A percentile compares a stretch with the other conserved stretches of the same genome.
phyloP scores from a whole-genome alignment of 2,888 invertebrate species.

The Yponomeuta malinellus region DNA sequence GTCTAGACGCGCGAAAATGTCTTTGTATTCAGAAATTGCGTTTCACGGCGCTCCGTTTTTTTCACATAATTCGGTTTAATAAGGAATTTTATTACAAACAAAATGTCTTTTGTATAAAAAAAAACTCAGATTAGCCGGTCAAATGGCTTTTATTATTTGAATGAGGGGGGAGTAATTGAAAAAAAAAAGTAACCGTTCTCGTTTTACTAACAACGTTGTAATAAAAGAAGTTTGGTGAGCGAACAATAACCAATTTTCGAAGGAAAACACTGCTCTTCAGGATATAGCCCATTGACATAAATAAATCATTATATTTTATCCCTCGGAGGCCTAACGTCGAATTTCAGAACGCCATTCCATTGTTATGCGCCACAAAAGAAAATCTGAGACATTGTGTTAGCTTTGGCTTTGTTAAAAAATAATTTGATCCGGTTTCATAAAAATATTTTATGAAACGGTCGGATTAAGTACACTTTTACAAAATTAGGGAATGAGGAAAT shows the following conservation, averaged over 20 bases:
- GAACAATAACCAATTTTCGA: constrained; percentile 72
- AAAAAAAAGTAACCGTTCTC: constrained; percentile 49
- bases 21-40: constrained; percentile 50
- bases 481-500: too few relatives aligned
- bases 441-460: constrained; percentile 24
- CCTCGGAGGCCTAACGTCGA: constrained; percentile 25
- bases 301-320: constrained; percentile 64
- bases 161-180: constrained; percentile 48
- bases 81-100: constrained; percentile 7
- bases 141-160: constrained; percentile 54
- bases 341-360: constrained; percentile 47
- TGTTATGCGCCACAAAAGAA: constrained; percentile 71
- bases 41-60: constrained; percentile 14
- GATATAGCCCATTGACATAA: constrained; percentile 70
- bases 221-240: constrained; percentile 67
- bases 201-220: constrained; percentile 68
- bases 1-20: constrained; percentile 61
- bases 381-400: constrained; percentile 53
- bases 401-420: constrained; percentile 67
- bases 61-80: constrained; percentile 3
- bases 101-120: constrained; percentile 42
- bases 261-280: constrained; percentile 55
- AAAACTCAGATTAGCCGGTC: constrained; percentile 49
- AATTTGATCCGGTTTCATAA: constrained; percentile 60
- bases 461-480: constrained; percentile 9